These are phyloP conservation scores for Limnephilus rhombicus DNA, from an alignment of 2,888 invertebrate species.

Conservation along the genomic window DNA sequence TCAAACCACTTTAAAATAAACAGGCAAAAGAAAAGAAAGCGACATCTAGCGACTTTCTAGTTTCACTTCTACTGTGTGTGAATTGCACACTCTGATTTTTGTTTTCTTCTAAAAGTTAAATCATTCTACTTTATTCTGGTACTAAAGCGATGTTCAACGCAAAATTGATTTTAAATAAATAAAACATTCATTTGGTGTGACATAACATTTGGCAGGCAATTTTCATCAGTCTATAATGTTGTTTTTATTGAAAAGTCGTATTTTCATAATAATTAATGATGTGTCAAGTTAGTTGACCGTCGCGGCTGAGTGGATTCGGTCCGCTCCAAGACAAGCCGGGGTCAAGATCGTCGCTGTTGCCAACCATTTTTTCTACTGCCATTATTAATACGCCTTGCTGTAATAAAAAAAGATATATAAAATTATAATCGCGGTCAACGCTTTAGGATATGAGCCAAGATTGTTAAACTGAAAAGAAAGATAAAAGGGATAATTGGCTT, in stretches of 20 bases:
- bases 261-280: constrained; percentile 17
- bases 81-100: too few species aligned
- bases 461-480: not conserved
- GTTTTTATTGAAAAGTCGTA: constrained; percentile 1
- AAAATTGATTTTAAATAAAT: not conserved
- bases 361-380: constrained; percentile 15
- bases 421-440: constrained; percentile 30
- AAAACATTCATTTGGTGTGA: not conserved
- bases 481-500: not conserved
- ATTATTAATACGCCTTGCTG: constrained; percentile 11
- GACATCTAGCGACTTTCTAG: too few species aligned
- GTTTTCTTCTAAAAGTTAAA: not conserved
- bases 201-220: constrained; percentile 2
- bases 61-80: too few species aligned
- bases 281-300: constrained; percentile 36
- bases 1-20: too few species aligned
- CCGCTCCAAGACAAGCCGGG: not conserved
- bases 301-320: not conserved
- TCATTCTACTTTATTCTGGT: not conserved
- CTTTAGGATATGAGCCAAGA: constrained; percentile 40
- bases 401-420: constrained; percentile 28
- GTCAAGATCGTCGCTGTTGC: constrained; percentile 27
- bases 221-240: not conserved
- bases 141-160: not conserved
- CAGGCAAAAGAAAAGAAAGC: too few species aligned